Evolutionary conservation across 2,888 invertebrate genomes (phyloP).

Genomic region (Byasa hedistus): DNA sequence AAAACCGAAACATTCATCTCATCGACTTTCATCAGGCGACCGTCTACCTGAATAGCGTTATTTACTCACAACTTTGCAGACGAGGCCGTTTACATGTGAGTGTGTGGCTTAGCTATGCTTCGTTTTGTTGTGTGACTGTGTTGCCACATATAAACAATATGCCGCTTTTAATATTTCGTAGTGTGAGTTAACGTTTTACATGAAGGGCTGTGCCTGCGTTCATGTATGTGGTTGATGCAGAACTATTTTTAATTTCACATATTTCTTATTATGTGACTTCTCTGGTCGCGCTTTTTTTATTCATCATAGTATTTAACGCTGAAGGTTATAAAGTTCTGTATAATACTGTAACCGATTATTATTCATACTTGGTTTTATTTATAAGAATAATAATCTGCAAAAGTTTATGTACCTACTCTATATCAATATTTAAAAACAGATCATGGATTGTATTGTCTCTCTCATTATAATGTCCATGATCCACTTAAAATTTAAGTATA

Average conservation of each 20-base stretch:
- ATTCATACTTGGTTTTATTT: neutral
- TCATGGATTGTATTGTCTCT: too few species aligned
- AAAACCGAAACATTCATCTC: conserved; percentile 61
- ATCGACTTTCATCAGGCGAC: conserved; percentile 62
- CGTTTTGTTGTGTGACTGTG: conserved; percentile 33
- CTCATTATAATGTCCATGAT: too few species aligned
- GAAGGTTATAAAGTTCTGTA: neutral
- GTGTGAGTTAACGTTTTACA: conserved; percentile 5
- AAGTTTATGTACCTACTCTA: too few species aligned
- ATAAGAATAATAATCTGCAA: too few species aligned
- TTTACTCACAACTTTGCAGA: conserved; percentile 51
- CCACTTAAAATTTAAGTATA: too few species aligned
- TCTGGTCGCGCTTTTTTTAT: neutral
- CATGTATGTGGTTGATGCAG: conserved; percentile 5
- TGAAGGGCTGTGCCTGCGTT: conserved; percentile 6
- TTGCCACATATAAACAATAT: conserved; percentile 21
- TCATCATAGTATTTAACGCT: neutral
- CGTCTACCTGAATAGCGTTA: conserved; percentile 56
- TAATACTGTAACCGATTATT: neutral
- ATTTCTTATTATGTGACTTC: conserved; percentile 8
- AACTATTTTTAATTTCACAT: conserved; percentile 17
- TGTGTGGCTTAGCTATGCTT: conserved; percentile 33
- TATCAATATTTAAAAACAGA: too few species aligned
- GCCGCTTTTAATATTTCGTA: conserved; percentile 15
- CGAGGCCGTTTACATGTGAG: conserved; percentile 34